A percentile compares a stretch with the other conserved stretches of the same genome.
phyloP scores from a whole-genome alignment of 2,797 vertebrate genomes.

The Pachyuromys duprasi region DNA sequence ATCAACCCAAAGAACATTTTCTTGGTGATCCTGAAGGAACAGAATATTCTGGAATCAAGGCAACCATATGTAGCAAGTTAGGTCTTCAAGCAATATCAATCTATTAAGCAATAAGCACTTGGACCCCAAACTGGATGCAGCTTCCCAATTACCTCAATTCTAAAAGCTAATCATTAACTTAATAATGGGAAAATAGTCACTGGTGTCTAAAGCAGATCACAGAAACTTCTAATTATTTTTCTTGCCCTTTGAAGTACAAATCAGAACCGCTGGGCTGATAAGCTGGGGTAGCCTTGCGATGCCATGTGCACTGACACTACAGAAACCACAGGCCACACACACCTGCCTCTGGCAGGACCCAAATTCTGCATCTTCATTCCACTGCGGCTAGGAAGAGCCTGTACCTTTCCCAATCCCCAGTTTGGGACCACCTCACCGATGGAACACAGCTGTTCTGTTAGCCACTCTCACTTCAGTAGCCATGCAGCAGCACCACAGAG shows the following conservation, averaged over 20 bases:
- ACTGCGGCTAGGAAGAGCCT: background rate
- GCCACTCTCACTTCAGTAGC: background rate
- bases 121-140: background rate
- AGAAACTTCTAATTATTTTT: slow-evolving; percentile 19
- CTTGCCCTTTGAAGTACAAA: slow-evolving; percentile 25
- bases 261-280: background rate
- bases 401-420: background rate
- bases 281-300: background rate
- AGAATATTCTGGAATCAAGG: background rate
- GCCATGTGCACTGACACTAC: background rate
- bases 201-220: background rate
- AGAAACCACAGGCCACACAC: background rate
- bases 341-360: no score
- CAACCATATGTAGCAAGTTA: background rate
- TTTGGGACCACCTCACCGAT: background rate
- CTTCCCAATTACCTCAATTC: slow-evolving; percentile 26
- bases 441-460: background rate
- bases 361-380: background rate
- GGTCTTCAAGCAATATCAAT: background rate
- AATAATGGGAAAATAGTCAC: background rate
- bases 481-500: background rate
- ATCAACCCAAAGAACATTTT: background rate
- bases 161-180: slow-evolving; percentile 13
- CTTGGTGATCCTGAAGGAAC: background rate
- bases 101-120: background rate